Evolutionary conservation across 2,113 vertebrate genomes (phyloP).

Genomic region (Haemorhous mexicanus): DNA sequence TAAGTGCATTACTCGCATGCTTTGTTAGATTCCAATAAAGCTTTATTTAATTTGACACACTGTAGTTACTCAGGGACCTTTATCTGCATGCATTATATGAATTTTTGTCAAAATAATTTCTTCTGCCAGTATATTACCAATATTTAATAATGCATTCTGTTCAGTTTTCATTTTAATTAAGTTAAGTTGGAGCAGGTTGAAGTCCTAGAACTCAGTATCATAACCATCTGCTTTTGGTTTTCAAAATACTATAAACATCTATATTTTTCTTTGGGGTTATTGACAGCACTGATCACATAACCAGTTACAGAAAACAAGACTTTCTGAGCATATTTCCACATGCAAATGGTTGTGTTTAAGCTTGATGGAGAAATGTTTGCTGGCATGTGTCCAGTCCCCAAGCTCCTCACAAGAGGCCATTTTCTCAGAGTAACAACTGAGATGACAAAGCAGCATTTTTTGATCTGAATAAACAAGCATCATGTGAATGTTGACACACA

Average conservation of each 20-base stretch:
- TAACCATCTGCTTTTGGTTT: conserved; percentile 61
- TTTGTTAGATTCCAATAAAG: conserved; percentile 57
- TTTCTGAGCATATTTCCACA: conserved; percentile 47
- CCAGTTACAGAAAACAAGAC: conserved; percentile 30
- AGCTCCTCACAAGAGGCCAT: neutral
- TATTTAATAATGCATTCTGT: conserved; percentile 67
- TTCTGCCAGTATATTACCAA: conserved; percentile 61
- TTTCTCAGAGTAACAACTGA: conserved; percentile 36
- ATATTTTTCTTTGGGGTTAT: conserved; percentile 64
- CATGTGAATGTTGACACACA: neutral
- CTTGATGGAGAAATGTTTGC: conserved; percentile 41
- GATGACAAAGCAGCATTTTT: neutral
- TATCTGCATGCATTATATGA: conserved; percentile 68
- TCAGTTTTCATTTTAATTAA: conserved; percentile 69
- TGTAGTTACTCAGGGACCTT: conserved; percentile 39
- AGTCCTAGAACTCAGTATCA: conserved; percentile 63
- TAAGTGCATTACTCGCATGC: conserved; percentile 28
- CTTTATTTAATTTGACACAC: conserved; percentile 67
- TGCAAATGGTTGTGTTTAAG: conserved; percentile 23
- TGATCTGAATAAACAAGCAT: neutral
- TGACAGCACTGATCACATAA: conserved; percentile 55
- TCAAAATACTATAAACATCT: conserved; percentile 54
- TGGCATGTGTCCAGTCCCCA: conserved; percentile 10
- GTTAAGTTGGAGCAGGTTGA: conserved; percentile 62
- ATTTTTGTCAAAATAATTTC: conserved; percentile 73